These are phyloP conservation scores for Drosophila incognita DNA, from an alignment of 2,888 invertebrate genomes.

Conservation along the genomic window DNA sequence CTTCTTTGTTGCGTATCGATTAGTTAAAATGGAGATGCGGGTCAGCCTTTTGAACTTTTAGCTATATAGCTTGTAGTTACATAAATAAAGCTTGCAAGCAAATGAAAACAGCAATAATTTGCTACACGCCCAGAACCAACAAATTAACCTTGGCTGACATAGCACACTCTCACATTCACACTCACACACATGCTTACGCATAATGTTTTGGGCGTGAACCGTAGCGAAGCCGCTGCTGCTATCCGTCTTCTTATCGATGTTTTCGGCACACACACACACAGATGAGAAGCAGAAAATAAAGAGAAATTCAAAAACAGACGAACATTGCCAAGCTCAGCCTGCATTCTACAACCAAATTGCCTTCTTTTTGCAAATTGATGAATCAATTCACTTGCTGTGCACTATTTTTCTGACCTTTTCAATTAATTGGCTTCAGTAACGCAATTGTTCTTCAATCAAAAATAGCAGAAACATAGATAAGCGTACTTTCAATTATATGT, in stretches of 20 bases:
- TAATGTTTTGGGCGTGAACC: slow-evolving; percentile 71
- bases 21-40: background rate
- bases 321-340: slow-evolving; percentile 14
- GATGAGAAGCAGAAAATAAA: slow-evolving; percentile 28
- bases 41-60: slow-evolving; percentile 8
- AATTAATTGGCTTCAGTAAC: slow-evolving; percentile 33
- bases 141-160: slow-evolving; percentile 40
- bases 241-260: slow-evolving; percentile 67
- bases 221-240: slow-evolving; percentile 32
- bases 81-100: slow-evolving; percentile 16
- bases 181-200: slow-evolving; percentile 22
- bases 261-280: slow-evolving; percentile 17
- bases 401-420: slow-evolving; percentile 57
- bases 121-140: slow-evolving; percentile 9
- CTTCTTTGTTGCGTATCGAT: slow-evolving; percentile 33
- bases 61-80: slow-evolving; percentile 15
- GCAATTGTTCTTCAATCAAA: slow-evolving; percentile 25
- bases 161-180: slow-evolving; percentile 8
- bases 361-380: slow-evolving; percentile 37
- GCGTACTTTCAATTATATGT: background rate
- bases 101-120: slow-evolving; percentile 12
- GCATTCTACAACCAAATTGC: slow-evolving; percentile 7
- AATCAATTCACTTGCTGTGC: slow-evolving; percentile 58
- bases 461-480: slow-evolving; percentile 9
- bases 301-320: slow-evolving; percentile 30